Evolutionary conservation across 2,797 vertebrate genomes (phyloP), one percentile per base, ranked within the genome.

Genomic region (Petrocephalus sullivani): DNA sequence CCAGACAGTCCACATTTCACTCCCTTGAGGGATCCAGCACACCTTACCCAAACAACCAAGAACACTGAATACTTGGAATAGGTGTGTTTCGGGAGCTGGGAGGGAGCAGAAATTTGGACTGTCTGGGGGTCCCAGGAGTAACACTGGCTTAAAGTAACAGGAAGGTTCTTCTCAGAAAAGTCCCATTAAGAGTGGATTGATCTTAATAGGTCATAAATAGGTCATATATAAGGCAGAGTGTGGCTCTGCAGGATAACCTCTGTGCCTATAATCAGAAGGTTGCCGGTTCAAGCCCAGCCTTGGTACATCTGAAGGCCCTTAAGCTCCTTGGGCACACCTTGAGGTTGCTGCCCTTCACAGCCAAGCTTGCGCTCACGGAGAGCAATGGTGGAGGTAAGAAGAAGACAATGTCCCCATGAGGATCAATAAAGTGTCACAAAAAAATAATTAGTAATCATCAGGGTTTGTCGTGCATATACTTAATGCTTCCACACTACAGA

Each of bases 171-270:
- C 86, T 87, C 89, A 87, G 71, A 67, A 67, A 88, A 88, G 60
- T 64, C 12, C 28, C 54, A 75, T 87, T 2, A 56, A 84, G 88
- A 89, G 91, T 91, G 89, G 90, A 87, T 91, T 91, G 90, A 87
- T 21, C 51, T 88, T 86, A 58, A 41, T 46, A 86, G 33, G 84
- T n/a, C 37, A 58, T 86, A 28, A 28, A 28, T 28, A 28, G 28
- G 28, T 28, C 28, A 28, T 28, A 28, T 28, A 28, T 28, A 28
- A 1, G 28, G 28, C 28, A 28, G 28, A 28, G 28, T 28, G 28
- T 28, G 28, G 28, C 28, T 28, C 28, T n/a, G n/a, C n/a, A n/a
- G n/a, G n/a, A n/a, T n/a, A n/a, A n/a, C n/a, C 28, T 28, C 28
- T 28, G 28, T 28, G 28, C 28, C 28, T 28, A 28, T 28, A 28